These are phyloP conservation scores for Pachyuromys duprasi DNA, from an alignment of 2,797 vertebrate genomes.

Conservation along the genomic window DNA sequence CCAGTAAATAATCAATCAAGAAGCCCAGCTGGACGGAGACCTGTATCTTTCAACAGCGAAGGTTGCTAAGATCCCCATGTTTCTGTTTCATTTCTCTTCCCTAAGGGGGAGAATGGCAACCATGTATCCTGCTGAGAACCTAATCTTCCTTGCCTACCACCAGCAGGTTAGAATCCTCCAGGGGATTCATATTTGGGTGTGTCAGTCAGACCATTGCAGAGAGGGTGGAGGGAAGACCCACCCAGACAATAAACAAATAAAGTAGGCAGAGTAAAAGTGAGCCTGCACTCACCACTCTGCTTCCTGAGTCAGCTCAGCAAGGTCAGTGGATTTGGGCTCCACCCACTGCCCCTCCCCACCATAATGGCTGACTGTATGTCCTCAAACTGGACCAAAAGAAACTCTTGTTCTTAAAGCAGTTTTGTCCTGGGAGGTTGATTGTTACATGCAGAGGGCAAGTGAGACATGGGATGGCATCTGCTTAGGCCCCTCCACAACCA, in stretches of 20 bases:
- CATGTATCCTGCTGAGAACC: fast-evolving
- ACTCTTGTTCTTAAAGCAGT: not conserved
- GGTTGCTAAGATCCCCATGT: not conserved
- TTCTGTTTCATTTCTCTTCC: not conserved
- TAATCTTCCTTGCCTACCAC: not conserved
- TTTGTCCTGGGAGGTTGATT: not conserved
- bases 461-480: too few species aligned
- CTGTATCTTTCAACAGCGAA: not conserved
- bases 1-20: not conserved
- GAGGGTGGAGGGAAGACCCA: not conserved
- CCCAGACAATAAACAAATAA: not conserved
- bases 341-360: too few species aligned
- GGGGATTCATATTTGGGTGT: not conserved
- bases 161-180: not conserved
- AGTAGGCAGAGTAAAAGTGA: not conserved
- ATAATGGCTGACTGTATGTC: not conserved
- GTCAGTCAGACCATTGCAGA: not conserved
- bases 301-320: not conserved
- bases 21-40: not conserved
- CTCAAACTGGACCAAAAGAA: not conserved
- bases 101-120: not conserved
- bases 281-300: not conserved
- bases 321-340: fast-evolving
- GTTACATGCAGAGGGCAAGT: not conserved
- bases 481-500: not conserved